These are phyloP conservation scores for Mohoua ochrocephala DNA, from an alignment of 2,113 vertebrate species.

Conservation along the genomic window DNA sequence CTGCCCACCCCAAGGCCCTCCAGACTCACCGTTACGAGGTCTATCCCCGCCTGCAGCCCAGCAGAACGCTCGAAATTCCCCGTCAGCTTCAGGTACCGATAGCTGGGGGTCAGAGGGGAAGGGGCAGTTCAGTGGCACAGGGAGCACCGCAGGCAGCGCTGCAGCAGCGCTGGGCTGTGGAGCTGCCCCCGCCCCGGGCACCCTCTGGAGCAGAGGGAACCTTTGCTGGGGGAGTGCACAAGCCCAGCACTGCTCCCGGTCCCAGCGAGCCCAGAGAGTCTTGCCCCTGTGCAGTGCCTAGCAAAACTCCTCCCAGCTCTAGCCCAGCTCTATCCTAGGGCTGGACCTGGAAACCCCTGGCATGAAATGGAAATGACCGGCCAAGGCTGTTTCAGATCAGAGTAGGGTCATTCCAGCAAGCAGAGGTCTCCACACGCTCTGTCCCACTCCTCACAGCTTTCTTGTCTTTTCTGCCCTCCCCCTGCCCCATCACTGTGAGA, in stretches of 20 bases:
- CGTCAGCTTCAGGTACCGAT: conserved; percentile 79
- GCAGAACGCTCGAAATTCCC: conserved; percentile 93
- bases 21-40: conserved; percentile 80
- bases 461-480: neutral
- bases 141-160: rapidly evolving
- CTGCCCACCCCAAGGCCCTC: neutral
- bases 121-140: neutral
- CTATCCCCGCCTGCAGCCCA: conserved; percentile 89
- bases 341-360: neutral
- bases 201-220: neutral
- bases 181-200: rapidly evolving
- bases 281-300: neutral
- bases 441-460: neutral
- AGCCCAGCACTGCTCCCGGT: neutral
- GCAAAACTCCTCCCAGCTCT: neutral
- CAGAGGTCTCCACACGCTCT: neutral
- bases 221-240: neutral
- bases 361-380: neutral
- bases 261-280: neutral
- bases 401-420: neutral
- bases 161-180: rapidly evolving
- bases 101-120: conserved; percentile 67
- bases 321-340: neutral
- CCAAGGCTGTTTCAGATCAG: neutral
- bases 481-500: neutral